A percentile compares a stretch with the other conserved stretches of the same genome.
phyloP scores from a whole-genome alignment of 2,888 invertebrate genomes.

The Ochropleura plecta region DNA sequence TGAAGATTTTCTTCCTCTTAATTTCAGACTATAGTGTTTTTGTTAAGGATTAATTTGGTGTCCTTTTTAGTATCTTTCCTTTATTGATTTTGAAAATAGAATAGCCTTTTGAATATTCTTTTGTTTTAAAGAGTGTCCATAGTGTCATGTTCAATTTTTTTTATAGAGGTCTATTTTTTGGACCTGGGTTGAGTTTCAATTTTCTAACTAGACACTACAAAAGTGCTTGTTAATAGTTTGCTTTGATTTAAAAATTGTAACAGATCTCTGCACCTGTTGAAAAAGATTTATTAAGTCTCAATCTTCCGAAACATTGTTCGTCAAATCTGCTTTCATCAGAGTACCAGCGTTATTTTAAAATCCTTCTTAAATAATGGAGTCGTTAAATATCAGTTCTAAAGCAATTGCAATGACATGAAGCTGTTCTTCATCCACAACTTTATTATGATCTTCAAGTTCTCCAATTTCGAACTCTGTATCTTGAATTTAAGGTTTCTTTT shows the following conservation, averaged over 20 bases:
- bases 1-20: not conserved
- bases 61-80: not conserved
- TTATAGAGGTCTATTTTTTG: not conserved
- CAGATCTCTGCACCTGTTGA: too few species aligned
- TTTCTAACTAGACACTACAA: not conserved
- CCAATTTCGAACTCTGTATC: conserved; percentile 64
- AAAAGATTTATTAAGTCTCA: too few species aligned
- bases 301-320: conserved; percentile 44
- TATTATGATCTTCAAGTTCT: conserved; percentile 61
- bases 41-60: not conserved
- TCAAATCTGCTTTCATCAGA: conserved; percentile 76
- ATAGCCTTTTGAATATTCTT: not conserved
- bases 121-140: not conserved
- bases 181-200: not conserved
- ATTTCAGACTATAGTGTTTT: not conserved
- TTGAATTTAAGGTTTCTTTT: conserved; percentile 69
- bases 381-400: conserved; percentile 87
- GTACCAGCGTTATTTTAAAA: conserved; percentile 83
- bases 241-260: not conserved
- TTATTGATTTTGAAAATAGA: not conserved
- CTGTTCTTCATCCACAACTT: conserved; percentile 77
- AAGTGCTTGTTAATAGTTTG: not conserved
- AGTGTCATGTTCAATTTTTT: not conserved
- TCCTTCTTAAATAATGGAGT: conserved; percentile 85
- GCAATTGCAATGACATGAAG: conserved; percentile 86